These are phyloP conservation scores for Pecten maximus DNA, from an alignment of 2,888 invertebrate species.

Conservation along the genomic window DNA sequence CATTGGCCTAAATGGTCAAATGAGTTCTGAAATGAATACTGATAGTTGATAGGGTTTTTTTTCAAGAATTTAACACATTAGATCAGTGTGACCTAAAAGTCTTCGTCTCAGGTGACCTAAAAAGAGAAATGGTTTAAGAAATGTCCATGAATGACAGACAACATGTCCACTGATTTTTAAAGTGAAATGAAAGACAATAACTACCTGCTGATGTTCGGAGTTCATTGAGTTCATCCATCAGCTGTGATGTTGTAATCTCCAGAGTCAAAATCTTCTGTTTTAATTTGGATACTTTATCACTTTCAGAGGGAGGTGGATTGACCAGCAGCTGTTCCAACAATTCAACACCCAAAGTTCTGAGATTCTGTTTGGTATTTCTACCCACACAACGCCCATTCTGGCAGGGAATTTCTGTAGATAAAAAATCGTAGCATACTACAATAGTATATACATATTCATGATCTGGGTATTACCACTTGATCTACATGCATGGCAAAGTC, in stretches of 20 bases:
- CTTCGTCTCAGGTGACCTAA: no score
- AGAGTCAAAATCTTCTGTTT: constrained; percentile 50
- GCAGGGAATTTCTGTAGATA: constrained; percentile 66
- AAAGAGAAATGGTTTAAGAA: no score
- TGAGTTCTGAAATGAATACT: no score
- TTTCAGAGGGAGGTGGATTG: constrained; percentile 52
- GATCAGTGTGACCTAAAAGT: no score
- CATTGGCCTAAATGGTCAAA: no score
- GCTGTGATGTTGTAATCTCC: constrained; percentile 52
- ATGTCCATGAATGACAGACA: no score
- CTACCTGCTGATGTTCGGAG: constrained; percentile 58
- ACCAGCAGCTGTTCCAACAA: constrained; percentile 63
- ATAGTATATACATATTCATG: no score
- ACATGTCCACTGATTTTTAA: neutral
- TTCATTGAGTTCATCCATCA: constrained; percentile 58
- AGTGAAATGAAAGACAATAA: neutral
- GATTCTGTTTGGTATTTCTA: constrained; percentile 63
- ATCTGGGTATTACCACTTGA: no score
- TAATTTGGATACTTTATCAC: constrained; percentile 47
- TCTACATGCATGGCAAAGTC: no score
- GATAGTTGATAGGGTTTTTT: no score
- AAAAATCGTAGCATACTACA: neutral
- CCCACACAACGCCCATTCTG: constrained; percentile 65
- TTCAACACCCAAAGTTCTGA: constrained; percentile 59
- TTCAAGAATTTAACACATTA: no score